Evolutionary conservation across 37 sponge, comb jelly and placozoan genomes (phyloP), one percentile per base, ranked within the genome.

Genomic region (Cliona cf. orientalis): DNA sequence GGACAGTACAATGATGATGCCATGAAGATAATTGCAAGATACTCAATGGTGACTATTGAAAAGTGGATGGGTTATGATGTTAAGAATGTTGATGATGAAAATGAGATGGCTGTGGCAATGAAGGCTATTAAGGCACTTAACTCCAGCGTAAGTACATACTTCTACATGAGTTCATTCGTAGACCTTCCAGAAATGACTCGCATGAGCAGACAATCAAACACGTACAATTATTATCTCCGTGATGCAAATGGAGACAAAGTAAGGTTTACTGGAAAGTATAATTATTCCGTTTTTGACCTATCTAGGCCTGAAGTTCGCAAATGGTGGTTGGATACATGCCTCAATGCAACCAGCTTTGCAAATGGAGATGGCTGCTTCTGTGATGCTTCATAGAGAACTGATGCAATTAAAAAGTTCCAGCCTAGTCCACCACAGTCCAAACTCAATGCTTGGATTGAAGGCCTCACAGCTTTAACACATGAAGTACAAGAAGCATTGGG

Each of bases 321-420:
- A 34, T 72, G 74, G 74, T 82, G 74, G 74, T 32, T 72, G 23
- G 66, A 71, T 11, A 73, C 41, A 19, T 73, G 74, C 26, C 46
- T 82, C 5, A 62, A 79, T 80, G 88, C 81, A 46, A 72, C 62
- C n/a, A 80, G 31, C 43, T 83, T 21, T 71, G 75, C 74, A 42
- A 43, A 42, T 72, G 74, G 75, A 35, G 86, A 87, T 53, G 88
- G 88, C 1, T 80, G 81, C n/a, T 87, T 61, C 72, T 80, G 74
- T 32, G 88, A 87, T 76, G 72, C 83, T 40, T 82, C 83, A 23
- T 74, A 82, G 34, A 28, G 68, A 5, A 35, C 53, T 12, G 38
- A 64, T 29, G 5, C 56, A 22, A 26, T 43, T 42, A n/a, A 79
- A 28, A 25, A 31, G 19, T 84, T 69, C 42, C 23, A 61, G 7